These are phyloP conservation scores for Lates calcarifer DNA, from an alignment of 2,113 vertebrate species.

Conservation along the genomic window DNA sequence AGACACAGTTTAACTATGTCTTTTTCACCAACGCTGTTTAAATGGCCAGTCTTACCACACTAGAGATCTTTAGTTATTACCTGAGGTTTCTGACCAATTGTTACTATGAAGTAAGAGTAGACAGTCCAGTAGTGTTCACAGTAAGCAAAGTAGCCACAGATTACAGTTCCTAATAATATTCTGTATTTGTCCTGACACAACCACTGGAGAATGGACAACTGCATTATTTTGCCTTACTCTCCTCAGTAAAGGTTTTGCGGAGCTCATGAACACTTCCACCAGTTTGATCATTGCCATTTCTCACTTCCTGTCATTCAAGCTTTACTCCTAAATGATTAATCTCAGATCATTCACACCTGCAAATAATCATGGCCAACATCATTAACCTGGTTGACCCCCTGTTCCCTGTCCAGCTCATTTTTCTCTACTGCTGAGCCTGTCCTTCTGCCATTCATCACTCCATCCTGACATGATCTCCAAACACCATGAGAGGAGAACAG, in stretches of 20 bases:
- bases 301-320: slow-evolving; percentile 65
- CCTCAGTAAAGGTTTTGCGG: slow-evolving; percentile 45
- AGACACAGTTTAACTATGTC: background rate
- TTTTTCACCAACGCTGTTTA: background rate
- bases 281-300: slow-evolving; percentile 67
- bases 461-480: slow-evolving; percentile 69
- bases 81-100: slow-evolving; percentile 13
- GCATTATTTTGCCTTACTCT: slow-evolving; percentile 20
- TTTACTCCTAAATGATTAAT: slow-evolving; percentile 72
- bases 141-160: background rate
- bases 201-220: slow-evolving; percentile 8
- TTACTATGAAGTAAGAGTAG: slow-evolving; percentile 7
- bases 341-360: slow-evolving; percentile 76
- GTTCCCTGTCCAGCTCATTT: slow-evolving; percentile 70
- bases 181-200: slow-evolving; percentile 16
- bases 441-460: slow-evolving; percentile 76
- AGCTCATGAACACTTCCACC: slow-evolving; percentile 56
- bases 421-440: slow-evolving; percentile 64
- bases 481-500: slow-evolving; percentile 67
- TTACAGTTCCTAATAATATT: slow-evolving; percentile 5
- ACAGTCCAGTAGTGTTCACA: slow-evolving; percentile 4
- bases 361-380: slow-evolving; percentile 78
- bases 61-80: slow-evolving; percentile 1
- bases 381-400: slow-evolving; percentile 78
- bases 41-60: background rate